Percentiles rank a stretch among this genome's conserved stretches.
Evolutionary conservation across 2,888 invertebrate species (phyloP).

Genomic region (Trichacis sp.): DNA sequence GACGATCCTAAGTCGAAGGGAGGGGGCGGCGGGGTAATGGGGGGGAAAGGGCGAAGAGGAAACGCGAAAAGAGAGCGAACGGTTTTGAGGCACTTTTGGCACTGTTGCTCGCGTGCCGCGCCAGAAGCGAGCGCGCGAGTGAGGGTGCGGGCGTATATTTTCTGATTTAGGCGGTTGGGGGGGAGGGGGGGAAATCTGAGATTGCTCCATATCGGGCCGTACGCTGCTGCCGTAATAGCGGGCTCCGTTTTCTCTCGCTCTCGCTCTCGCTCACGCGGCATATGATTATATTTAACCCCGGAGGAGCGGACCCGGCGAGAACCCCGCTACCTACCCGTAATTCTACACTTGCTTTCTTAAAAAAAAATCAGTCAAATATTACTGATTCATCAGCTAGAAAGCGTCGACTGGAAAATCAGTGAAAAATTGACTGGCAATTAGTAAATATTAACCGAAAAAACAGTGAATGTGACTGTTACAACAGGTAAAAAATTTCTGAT

Average conservation of each 20-base stretch:
- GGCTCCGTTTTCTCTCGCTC: constrained; percentile 43
- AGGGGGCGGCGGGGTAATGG: constrained; percentile 16
- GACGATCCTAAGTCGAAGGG: too few relatives aligned
- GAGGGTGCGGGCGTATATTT: constrained; percentile 12
- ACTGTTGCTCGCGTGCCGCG: constrained; percentile 52
- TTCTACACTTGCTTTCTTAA: too few relatives aligned
- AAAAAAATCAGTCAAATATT: too few relatives aligned
- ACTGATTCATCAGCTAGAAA: too few relatives aligned
- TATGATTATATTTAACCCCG: constrained; percentile 64
- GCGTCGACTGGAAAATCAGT: too few relatives aligned
- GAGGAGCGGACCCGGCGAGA: constrained; percentile 41
- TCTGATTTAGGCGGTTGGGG: constrained; percentile 57
- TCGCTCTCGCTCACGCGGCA: constrained; percentile 27
- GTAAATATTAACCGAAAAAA: too few relatives aligned
- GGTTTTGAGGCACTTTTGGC: constrained; percentile 61
- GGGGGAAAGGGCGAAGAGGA: constrained; percentile 33
- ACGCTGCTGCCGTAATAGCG: constrained; percentile 66
- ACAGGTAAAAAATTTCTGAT: too few relatives aligned
- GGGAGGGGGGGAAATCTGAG: constrained; percentile 78
- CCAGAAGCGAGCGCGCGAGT: constrained; percentile 52
- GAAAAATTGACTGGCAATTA: too few relatives aligned
- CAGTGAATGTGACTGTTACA: too few relatives aligned
- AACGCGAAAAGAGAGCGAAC: constrained; percentile 40
- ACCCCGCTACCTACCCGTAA: constrained; percentile 12
- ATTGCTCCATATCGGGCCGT: constrained; percentile 78